phyloP scores from a whole-genome alignment of 2,113 vertebrate species.

The Vireo altiloquus region DNA sequence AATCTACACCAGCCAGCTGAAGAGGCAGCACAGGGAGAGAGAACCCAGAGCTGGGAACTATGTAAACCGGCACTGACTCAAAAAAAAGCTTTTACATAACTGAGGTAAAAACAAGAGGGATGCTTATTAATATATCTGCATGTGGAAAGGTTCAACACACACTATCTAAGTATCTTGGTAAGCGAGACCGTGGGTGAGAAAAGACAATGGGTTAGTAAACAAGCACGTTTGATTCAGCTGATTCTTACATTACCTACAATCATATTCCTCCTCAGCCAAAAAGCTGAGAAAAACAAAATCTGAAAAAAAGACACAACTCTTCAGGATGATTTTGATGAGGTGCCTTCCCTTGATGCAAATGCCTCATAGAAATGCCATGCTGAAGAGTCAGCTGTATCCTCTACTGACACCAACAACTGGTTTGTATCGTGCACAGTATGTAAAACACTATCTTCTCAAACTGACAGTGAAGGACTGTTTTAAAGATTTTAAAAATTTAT shows the following conservation, averaged over 20 bases:
- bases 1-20: not conserved
- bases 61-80: accelerated
- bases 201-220: not conserved
- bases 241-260: not conserved
- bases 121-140: not conserved
- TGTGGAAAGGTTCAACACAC: not conserved
- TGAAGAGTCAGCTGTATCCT: not conserved
- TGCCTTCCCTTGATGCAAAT: not conserved
- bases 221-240: not conserved
- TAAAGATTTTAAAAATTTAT: accelerated
- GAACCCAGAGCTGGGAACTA: not conserved
- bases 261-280: not conserved
- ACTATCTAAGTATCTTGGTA: not conserved
- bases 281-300: not conserved
- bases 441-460: not conserved
- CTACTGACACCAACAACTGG: not conserved
- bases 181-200: not conserved
- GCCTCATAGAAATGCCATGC: not conserved
- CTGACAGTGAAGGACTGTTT: not conserved
- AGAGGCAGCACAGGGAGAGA: not conserved
- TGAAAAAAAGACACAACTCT: not conserved
- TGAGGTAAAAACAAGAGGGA: not conserved
- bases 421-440: not conserved
- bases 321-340: not conserved
- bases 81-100: not conserved